Percentiles rank a stretch among this genome's conserved stretches.
phyloP scores from a whole-genome alignment of 2,888 invertebrate genomes.

The Rhagonycha lutea region DNA sequence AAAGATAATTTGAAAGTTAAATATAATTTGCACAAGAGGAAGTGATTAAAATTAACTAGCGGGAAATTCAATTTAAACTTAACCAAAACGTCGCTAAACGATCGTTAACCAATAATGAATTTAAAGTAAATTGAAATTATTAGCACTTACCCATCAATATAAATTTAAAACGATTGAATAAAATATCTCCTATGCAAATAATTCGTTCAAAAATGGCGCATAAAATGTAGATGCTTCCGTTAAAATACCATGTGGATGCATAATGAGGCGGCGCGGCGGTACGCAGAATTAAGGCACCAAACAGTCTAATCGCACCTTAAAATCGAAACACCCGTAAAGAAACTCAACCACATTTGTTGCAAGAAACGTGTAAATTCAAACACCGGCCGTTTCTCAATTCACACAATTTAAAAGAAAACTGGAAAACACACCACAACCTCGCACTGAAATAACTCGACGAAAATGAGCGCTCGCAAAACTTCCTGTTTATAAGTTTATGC shows the following conservation, averaged over 20 bases:
- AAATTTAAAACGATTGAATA: neutral
- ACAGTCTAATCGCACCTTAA: constrained; percentile 6
- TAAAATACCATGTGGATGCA: neutral
- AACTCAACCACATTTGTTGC: neutral
- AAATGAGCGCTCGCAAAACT: constrained; percentile 32
- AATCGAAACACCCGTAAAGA: constrained; percentile 1
- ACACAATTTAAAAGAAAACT: neutral
- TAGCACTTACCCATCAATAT: neutral
- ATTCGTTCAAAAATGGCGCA: neutral
- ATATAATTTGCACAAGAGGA: neutral
- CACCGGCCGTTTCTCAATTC: neutral
- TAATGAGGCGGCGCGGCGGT: neutral
- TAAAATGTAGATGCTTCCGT: neutral
- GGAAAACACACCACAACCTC: constrained; percentile 2
- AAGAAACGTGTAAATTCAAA: neutral
- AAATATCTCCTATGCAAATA: neutral
- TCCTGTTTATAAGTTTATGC: constrained; percentile 32
- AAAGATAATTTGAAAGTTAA: neutral
- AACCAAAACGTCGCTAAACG: neutral
- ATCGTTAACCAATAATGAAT: neutral
- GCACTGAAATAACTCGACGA: constrained; percentile 7
- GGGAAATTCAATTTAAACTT: neutral
- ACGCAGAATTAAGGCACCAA: constrained; percentile 7
- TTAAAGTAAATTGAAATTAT: neutral
- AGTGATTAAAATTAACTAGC: neutral